Evolutionary conservation across 1,140 invertebrate genomes (phyloP).

Genomic region (Drosophila ambigua): DNA sequence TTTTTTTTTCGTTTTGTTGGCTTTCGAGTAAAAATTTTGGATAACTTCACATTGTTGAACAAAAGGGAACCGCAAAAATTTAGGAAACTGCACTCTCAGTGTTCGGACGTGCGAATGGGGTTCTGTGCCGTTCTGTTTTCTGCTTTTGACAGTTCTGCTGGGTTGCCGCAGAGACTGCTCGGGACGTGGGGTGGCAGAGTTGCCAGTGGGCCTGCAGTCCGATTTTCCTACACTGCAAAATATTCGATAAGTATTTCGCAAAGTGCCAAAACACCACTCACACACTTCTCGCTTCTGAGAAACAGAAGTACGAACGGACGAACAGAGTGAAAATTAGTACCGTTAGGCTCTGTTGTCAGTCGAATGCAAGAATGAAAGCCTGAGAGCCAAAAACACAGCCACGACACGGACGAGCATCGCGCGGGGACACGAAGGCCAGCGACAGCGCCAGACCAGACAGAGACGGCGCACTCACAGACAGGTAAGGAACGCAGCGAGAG

Average conservation of each 20-base stretch:
- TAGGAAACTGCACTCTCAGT: constrained; percentile 26
- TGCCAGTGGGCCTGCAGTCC: constrained; percentile 3
- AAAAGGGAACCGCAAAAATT: constrained; percentile 8
- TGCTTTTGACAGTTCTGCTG: constrained; percentile 19
- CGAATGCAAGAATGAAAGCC: constrained; percentile 75
- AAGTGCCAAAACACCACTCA: constrained; percentile 5
- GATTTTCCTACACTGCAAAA: constrained; percentile 22
- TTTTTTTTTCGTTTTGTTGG: not conserved
- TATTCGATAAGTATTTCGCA: constrained; percentile 36
- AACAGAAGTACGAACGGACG: constrained; percentile 14
- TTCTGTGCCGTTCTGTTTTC: constrained; percentile 5
- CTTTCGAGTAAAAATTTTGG: constrained; percentile 23
- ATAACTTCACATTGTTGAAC: constrained; percentile 31
- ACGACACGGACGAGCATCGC: constrained; percentile 4
- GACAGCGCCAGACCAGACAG: not conserved
- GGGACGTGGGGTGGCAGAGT: too few relatives aligned
- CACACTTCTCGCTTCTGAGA: not conserved
- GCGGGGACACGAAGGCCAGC: constrained; percentile 11
- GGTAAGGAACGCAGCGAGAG: constrained; percentile 7
- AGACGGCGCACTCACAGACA: too few relatives aligned
- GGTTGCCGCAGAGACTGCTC: not conserved
- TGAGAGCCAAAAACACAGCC: constrained; percentile 35
- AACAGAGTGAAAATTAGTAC: constrained; percentile 40
- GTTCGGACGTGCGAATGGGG: constrained; percentile 15
- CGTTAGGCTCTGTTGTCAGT: constrained; percentile 51